phyloP scores from a whole-genome alignment of 1,140 invertebrate species.

The Apis dorsata region DNA sequence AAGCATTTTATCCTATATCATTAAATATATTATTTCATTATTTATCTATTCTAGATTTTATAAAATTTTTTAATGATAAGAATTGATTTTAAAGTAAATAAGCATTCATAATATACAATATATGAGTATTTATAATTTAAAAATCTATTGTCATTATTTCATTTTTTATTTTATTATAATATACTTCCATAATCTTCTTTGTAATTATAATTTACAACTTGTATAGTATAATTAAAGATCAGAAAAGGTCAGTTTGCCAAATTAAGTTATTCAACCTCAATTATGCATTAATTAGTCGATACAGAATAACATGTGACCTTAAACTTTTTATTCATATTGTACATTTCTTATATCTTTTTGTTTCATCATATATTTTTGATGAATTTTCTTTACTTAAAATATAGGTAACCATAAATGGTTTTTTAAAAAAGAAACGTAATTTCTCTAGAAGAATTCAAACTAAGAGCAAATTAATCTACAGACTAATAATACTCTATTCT shows the following conservation, averaged over 20 bases:
- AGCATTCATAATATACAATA: too few species aligned
- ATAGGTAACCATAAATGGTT: not conserved
- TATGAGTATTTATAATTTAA: not conserved
- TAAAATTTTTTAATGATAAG: not conserved
- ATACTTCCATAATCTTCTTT: not conserved
- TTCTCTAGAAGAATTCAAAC: not conserved
- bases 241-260: not conserved
- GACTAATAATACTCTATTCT: not conserved
- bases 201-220: not conserved
- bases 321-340: not conserved
- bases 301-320: not conserved
- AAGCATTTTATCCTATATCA: not conserved
- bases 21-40: not conserved
- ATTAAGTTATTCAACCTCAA: not conserved
- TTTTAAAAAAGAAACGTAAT: not conserved
- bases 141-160: not conserved
- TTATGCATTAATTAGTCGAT: not conserved
- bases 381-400: not conserved
- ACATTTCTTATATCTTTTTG: not conserved
- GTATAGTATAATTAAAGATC: not conserved
- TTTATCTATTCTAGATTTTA: not conserved
- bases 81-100: not conserved
- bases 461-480: not conserved
- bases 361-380: not conserved
- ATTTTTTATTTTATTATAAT: too few species aligned